Percentiles rank a stretch among this genome's conserved stretches.
Conservation (phyloP, 2,888 invertebrate species). For the Phasia obesa region DNA sequence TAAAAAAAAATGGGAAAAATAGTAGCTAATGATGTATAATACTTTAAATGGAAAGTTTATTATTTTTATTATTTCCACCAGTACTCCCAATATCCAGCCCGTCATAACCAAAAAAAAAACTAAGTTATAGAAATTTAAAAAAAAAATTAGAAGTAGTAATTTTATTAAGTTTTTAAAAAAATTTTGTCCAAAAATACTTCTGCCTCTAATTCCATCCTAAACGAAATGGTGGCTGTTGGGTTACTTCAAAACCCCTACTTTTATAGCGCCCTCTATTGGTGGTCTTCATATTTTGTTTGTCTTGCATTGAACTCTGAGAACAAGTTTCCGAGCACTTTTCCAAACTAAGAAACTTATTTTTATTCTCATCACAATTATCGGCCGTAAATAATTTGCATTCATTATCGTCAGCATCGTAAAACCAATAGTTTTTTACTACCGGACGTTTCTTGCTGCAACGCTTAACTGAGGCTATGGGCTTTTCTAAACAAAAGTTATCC, state of each 20-base stretch:
- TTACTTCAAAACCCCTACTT: neutral
- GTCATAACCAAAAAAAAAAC: too few species aligned
- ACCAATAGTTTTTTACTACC: constrained; percentile 76
- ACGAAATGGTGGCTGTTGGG: constrained; percentile 21
- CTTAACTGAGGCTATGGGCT: constrained; percentile 16
- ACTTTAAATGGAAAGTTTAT: too few species aligned
- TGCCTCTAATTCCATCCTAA: constrained; percentile 38
- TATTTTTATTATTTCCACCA: too few species aligned
- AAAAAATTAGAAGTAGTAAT: neutral
- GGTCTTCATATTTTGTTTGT: neutral
- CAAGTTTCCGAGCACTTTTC: constrained; percentile 76
- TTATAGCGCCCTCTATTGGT: constrained; percentile 20
- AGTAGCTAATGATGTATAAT: too few species aligned
- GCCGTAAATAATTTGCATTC: constrained; percentile 78
- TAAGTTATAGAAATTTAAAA: neutral
- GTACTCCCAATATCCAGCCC: too few species aligned
- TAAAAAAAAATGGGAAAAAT: too few species aligned
- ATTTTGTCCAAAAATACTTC: neutral
- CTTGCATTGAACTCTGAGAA: neutral
- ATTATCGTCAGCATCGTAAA: constrained; percentile 77
- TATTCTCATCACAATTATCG: constrained; percentile 77
- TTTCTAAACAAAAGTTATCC: constrained; percentile 34
- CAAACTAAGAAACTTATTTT: constrained; percentile 76
- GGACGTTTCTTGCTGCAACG: constrained; percentile 72
- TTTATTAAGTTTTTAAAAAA: constrained; percentile 5